Base-by-base conservation (phyloP, 1,140 invertebrate genomes). In the Drosophila asahinai region DNA sequence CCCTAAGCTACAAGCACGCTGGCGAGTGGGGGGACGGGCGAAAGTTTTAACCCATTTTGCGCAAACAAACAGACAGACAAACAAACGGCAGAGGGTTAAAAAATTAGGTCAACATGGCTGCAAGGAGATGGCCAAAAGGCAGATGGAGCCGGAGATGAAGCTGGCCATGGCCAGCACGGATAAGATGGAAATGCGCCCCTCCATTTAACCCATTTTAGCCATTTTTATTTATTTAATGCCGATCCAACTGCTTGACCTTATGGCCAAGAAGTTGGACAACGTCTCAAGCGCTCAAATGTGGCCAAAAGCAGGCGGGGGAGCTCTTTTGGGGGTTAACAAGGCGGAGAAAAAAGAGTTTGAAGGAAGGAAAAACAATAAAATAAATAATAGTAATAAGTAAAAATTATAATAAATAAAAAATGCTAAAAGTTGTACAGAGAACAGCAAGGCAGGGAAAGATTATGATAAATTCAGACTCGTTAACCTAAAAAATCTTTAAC, bases 31-130 rank as follows among this genome's bases (percentile, higher is more conserved):
- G 33, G n/a, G 19, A 1, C 1, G 19, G 17, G 74, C n/a, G 60
- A 55, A 86, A 86, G 71, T 87, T 80, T 83, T 78, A 87, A 83
- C 81, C 84, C 84, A 87, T 87, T 87, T 83, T 61, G 64, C 42
- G 76, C 76, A 81, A 83, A 75, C 81, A 83, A 82, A 66, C 80
- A 40, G 71, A 79, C 83, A 67, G 77, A 78, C 72, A 83, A 89
- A 83, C 80, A 79, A 49, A 64, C 33, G 70, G 45, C 55, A 76
- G 63, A 72, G 59, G 76, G 77, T 79, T 79, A 79, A 71, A 64
- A 72, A 79, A 72, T 72, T 72, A 60, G 76, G 77, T 79, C 77
- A 79, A 78, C 75, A 78, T 61, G 73, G 64, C 74, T 77, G 61
- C 72, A 76, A 40, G 52, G 49, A 55, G 36, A 52, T 38, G 27